phyloP scores from a whole-genome alignment of 2,797 vertebrate species.

The Arrhamphus sclerolepis region DNA sequence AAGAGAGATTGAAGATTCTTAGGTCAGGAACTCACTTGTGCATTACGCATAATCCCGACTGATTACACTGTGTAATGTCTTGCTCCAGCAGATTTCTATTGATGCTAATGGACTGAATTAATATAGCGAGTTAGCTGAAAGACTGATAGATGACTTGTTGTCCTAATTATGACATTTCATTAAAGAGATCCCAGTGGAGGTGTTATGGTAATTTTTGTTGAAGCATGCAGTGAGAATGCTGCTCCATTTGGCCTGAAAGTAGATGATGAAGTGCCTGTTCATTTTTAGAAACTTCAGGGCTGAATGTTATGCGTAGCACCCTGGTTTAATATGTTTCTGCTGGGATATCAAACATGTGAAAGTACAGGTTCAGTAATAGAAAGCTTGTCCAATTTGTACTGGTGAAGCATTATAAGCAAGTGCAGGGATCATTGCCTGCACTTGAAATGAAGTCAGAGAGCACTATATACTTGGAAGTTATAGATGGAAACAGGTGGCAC shows the following conservation, averaged over 20 bases:
- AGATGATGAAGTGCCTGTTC: constrained; percentile 20
- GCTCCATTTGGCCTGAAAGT: constrained; percentile 27
- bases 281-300: constrained; percentile 23
- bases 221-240: constrained; percentile 2
- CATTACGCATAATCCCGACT: constrained; percentile 19
- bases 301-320: constrained; percentile 1
- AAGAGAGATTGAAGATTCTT: constrained; percentile 15
- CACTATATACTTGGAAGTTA: constrained; percentile 38
- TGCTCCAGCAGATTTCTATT: constrained; percentile 29
- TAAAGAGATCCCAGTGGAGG: constrained; percentile 34
- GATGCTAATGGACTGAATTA: constrained; percentile 31
- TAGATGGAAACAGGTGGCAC: constrained; percentile 58
- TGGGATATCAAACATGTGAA: constrained; percentile 41
- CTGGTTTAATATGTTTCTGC: constrained; percentile 18
- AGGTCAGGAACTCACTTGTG: constrained; percentile 19
- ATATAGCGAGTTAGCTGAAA: constrained; percentile 19
- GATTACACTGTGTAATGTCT: constrained; percentile 31
- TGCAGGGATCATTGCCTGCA: constrained; percentile 36
- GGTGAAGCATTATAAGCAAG: constrained; percentile 39
- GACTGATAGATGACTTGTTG: constrained; percentile 42
- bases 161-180: constrained; percentile 58
- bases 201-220: constrained; percentile 25
- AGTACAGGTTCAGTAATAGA: constrained; percentile 33
- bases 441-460: constrained; percentile 61
- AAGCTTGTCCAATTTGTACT: constrained; percentile 41